Evolutionary conservation across 2,113 vertebrate genomes (phyloP), one percentile per base, ranked within the genome.

Genomic region (Rhynchomys soricoides): DNA sequence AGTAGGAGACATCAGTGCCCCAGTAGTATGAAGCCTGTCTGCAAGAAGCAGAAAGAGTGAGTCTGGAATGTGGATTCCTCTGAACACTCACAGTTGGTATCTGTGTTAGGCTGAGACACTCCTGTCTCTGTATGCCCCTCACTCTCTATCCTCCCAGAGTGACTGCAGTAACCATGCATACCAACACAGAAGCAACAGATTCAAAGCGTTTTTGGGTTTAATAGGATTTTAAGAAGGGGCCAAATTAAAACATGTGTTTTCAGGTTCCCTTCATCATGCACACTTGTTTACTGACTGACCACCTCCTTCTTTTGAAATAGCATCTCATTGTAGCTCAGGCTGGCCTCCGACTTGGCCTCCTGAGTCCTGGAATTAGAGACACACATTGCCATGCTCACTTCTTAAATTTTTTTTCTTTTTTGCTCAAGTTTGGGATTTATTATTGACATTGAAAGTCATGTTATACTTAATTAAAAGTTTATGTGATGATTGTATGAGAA

Each of bases 1-100:
- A 89, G 99, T 96, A 0, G 99, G 99, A 48, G 99, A 99, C 43
- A 99, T 98, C 0, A 99, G 97, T 0, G 99, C 55, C 99, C 97
- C 95, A 99, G 99, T 79, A 0, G 98, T 99, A 16, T 99, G 83
- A 99, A 70, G 99, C 99, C 99, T 99, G 99, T 99, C 98, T 99
- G 0, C 94, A 93, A 70, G 64, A 7, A 89, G 16, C 17, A 94
- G 92, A 48, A 52, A 29, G 81, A 89, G 97, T 68, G 12, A 55
- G 22, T 22, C 40, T 8, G 19, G 24, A 70, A 15, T 10, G 24
- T 9, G 19, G 24, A n/a, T 64, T 45, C 48, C 40, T 50, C 50
- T 55, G 43, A 5, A 40, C 21, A 81, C 8, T 81, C 48, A 34
- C 8, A 70, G 11, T 34, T 70, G 57, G n/a, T 1, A 7, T 52